Base-by-base conservation (phyloP, 2,888 invertebrate genomes). In the Philopedon plagiatum region DNA sequence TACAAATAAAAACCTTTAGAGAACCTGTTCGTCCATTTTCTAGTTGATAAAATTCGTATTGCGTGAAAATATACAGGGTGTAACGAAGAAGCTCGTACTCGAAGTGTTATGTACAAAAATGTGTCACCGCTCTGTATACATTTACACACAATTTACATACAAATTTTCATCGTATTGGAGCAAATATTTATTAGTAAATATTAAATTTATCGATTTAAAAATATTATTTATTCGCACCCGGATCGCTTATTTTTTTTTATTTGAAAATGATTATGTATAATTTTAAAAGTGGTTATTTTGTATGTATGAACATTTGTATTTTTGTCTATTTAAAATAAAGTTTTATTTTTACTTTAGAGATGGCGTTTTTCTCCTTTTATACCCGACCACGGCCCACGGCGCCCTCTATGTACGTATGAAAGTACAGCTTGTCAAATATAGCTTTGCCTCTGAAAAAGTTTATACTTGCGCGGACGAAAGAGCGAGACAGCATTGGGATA, bases 251-350 rank as follows among this genome's bases (percentile, higher is more conserved):
- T 26, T 61, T 61, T 62, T 62, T 62, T 62, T 62, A 62, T 62
- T 62, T 26, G 32, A 44, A 44, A 39, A 61, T 56, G 46, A 70
- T 70, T 70, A 46, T 57, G 19, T 71, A 60, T 71, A 71, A 32
- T 71, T 67, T 54, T 46, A 44, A 51, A 62, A 46, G 23, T 23
- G 60, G n/a, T 71, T 66, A 62, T 71, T 71, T 71, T 71, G 46
- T 71, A 71, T 71, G 61, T 71, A 66, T 54, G 18, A 71, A 58
- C 37, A 65, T 71, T 71, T 65, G 71, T 71, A 71, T 71, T 71
- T 70, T 71, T 71, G 71, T 71, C 57, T 60, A 71, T 71, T 64
- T 64, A 71, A 68, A 71, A 68, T 61, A 61, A 61, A 61, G 18
- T 68, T 68, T 67, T 68, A 68, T 61, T 68, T 68, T 68, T 68